These are phyloP conservation scores for Latrodectus geometricus DNA, from an alignment of 1,140 invertebrate species.

Conservation along the genomic window DNA sequence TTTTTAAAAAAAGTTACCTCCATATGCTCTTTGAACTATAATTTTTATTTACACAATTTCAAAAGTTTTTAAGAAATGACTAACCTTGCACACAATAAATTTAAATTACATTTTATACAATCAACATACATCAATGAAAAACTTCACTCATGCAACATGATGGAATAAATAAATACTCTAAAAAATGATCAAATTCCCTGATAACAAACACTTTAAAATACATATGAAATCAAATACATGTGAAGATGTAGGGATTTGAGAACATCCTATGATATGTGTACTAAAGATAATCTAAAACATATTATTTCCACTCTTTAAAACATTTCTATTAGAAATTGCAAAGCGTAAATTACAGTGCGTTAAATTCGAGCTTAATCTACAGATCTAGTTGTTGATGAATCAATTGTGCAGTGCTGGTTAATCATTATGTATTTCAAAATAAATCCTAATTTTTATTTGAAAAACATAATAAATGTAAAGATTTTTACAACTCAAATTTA, in stretches of 20 bases:
- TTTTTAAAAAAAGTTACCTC: not conserved
- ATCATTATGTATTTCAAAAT: too few species aligned
- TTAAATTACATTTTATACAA: constrained; percentile 46
- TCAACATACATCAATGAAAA: constrained; percentile 41
- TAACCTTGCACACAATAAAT: constrained; percentile 17
- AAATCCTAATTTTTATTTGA: too few species aligned
- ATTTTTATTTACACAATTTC: constrained; percentile 35
- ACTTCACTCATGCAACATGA: constrained; percentile 53
- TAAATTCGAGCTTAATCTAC: not conserved
- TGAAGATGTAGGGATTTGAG: constrained; percentile 9
- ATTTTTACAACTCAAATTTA: too few species aligned
- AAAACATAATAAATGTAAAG: too few species aligned
- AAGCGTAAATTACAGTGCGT: not conserved
- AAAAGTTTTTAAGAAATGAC: constrained; percentile 18
- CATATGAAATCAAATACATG: constrained; percentile 32
- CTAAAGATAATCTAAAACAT: constrained; percentile 42
- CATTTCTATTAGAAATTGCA: not conserved
- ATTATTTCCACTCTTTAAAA: not conserved
- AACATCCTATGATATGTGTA: constrained; percentile 43
- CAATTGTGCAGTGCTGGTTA: not conserved
- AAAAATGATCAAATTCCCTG: constrained; percentile 36
- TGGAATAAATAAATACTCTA: constrained; percentile 43
- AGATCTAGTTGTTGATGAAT: not conserved
- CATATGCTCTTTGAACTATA: not conserved
- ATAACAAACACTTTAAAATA: constrained; percentile 22